Conservation (phyloP, 2,113 vertebrate species). For the Myotis davidii region DNA sequence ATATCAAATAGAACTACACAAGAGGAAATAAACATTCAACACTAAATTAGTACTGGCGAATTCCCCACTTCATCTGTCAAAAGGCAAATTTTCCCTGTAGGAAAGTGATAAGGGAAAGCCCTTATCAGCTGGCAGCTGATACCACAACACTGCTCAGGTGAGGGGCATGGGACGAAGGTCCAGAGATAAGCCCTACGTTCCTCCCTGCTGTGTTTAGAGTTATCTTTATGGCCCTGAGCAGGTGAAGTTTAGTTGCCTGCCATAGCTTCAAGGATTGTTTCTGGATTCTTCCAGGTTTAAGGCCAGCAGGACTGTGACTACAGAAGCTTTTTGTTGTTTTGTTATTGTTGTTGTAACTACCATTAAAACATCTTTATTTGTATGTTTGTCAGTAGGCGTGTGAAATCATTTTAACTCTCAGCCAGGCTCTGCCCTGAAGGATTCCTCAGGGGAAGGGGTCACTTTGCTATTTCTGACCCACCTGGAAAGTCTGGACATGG, state of each 20-base stretch:
- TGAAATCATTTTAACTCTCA: neutral
- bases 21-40: neutral
- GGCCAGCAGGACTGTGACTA: neutral
- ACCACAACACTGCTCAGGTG: neutral
- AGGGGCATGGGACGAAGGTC: neutral
- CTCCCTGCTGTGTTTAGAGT: neutral
- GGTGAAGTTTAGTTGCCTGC: neutral
- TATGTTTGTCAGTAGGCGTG: conserved; percentile 21
- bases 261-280: neutral
- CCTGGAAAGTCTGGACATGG: neutral
- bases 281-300: neutral
- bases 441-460: neutral
- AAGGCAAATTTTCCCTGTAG: neutral
- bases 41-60: neutral
- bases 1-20: neutral
- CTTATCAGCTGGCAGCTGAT: neutral
- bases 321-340: neutral
- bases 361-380: conserved; percentile 22
- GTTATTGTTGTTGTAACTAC: neutral
- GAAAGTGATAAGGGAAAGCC: neutral
- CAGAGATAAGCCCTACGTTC: neutral
- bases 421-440: neutral
- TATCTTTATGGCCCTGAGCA: neutral
- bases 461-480: neutral
- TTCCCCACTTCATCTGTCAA: neutral